These are phyloP conservation scores for Conchocele bisecta DNA, from an alignment of 2,888 invertebrate genomes.

Conservation along the genomic window DNA sequence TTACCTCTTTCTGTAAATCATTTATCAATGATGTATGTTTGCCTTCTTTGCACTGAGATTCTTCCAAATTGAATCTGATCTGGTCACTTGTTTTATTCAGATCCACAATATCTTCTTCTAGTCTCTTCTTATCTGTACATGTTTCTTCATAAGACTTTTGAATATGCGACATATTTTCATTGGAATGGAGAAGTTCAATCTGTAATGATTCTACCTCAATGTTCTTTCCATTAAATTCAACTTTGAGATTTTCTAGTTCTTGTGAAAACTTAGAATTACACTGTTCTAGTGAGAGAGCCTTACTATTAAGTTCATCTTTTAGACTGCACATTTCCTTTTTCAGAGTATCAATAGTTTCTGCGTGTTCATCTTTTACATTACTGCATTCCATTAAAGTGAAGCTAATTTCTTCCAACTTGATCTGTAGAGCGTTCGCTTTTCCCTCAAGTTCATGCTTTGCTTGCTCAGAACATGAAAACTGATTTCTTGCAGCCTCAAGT, in stretches of 20 bases:
- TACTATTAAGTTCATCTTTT: conserved; percentile 12
- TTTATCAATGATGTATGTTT: too few species aligned
- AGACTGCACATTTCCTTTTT: conserved; percentile 4
- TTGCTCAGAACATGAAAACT: too few species aligned
- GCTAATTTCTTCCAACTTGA: conserved; percentile 12
- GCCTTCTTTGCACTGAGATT: too few species aligned
- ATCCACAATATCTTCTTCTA: too few species aligned
- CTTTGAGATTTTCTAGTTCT: conserved; percentile 36
- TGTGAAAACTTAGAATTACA: background rate
- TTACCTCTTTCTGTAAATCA: conserved; percentile 3
- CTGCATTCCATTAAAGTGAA: conserved; percentile 14
- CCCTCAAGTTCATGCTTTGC: conserved; percentile 28
- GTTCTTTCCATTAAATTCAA: conserved; percentile 36
- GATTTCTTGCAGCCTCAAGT: too few species aligned
- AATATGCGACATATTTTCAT: too few species aligned
- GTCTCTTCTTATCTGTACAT: too few species aligned
- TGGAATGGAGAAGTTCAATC: background rate
- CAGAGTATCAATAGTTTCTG: conserved; percentile 10
- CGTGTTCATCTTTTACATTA: conserved; percentile 10
- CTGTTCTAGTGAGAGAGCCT: background rate
- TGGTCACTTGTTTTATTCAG: too few species aligned
- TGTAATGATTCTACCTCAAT: conserved; percentile 16
- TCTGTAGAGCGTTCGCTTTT: conserved; percentile 13
- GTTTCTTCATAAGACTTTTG: too few species aligned
- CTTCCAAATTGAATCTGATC: too few species aligned